These are phyloP conservation scores for Proisotoma minuta DNA, from an alignment of 2,888 invertebrate genomes.

Conservation along the genomic window DNA sequence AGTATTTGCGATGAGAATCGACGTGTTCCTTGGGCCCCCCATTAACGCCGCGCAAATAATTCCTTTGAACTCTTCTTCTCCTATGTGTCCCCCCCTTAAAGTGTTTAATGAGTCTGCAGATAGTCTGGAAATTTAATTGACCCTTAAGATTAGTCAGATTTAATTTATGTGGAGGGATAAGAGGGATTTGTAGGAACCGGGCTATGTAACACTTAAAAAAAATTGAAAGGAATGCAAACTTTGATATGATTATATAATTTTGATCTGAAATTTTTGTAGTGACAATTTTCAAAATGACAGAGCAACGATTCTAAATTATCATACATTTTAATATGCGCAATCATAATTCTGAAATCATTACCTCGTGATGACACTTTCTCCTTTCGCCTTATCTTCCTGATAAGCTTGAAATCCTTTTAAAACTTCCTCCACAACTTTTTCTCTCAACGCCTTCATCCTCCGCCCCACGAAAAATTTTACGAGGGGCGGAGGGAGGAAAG, in stretches of 20 bases:
- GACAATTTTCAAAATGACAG: too few relatives aligned
- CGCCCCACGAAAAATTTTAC: not conserved
- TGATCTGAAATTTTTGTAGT: too few relatives aligned
- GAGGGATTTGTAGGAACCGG: too few relatives aligned
- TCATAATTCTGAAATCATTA: too few relatives aligned
- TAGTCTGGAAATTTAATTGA: not conserved
- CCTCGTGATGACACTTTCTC: not conserved
- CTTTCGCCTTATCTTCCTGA: not conserved
- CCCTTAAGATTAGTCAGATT: not conserved
- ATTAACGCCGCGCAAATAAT: not conserved
- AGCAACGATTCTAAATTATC: too few relatives aligned
- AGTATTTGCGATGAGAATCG: not conserved
- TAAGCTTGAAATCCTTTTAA: not conserved
- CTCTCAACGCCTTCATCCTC: not conserved
- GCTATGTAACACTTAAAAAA: too few relatives aligned
- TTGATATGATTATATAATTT: too few relatives aligned
- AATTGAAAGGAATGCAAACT: too few relatives aligned
- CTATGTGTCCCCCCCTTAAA: not conserved
- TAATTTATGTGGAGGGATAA: too few relatives aligned
- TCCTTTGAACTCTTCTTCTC: not conserved
- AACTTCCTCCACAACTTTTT: not conserved
- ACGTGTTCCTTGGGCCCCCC: not conserved
- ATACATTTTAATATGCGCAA: too few relatives aligned
- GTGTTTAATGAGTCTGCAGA: not conserved
- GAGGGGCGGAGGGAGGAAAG: not conserved